Conservation (phyloP, 2,888 invertebrate genomes). For the Steinernema scapterisci region DNA sequence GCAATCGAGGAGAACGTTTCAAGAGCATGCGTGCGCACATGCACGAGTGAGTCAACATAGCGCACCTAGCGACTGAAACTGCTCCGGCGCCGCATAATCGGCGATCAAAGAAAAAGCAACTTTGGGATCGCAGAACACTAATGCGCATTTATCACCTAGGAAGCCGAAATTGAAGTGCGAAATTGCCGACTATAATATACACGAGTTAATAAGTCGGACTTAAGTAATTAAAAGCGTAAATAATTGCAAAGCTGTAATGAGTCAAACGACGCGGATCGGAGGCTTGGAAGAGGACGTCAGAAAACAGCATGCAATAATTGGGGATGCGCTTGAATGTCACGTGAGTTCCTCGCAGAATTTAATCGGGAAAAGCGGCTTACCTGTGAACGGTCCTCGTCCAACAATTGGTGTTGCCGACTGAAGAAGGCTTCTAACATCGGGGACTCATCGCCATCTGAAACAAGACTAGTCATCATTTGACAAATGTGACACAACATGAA, state of each 20-base stretch:
- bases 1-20: too few relatives aligned
- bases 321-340: not conserved
- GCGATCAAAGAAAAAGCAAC: too few relatives aligned
- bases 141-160: not conserved
- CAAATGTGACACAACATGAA: not conserved
- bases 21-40: too few relatives aligned
- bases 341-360: too few relatives aligned
- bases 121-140: too few relatives aligned
- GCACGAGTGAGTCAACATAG: too few relatives aligned
- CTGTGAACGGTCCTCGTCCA: constrained; percentile 18
- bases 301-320: not conserved
- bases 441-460: constrained; percentile 26
- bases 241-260: too few relatives aligned
- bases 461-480: not conserved
- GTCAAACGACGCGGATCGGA: too few relatives aligned
- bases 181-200: not conserved
- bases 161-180: not conserved
- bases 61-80: too few relatives aligned
- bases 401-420: not conserved
- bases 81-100: too few relatives aligned
- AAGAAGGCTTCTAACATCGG: constrained; percentile 3
- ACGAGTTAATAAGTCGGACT: constrained; percentile 13
- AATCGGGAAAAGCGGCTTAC: not conserved
- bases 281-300: too few relatives aligned
- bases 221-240: not conserved